Evolutionary conservation across 2,888 invertebrate genomes (phyloP).

Genomic region (Cyaniris semiargus): DNA sequence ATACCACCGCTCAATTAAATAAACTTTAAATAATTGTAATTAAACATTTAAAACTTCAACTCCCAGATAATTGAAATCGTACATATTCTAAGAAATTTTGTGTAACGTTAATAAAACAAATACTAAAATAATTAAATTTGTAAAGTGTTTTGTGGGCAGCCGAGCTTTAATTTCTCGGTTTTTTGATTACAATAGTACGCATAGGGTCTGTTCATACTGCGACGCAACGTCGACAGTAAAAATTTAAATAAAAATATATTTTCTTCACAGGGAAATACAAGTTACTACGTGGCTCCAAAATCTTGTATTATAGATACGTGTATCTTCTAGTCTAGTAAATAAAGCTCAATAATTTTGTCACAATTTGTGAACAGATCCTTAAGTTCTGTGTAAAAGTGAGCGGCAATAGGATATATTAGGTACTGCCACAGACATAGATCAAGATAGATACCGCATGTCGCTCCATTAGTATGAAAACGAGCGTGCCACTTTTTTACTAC

Average conservation of each 20-base stretch:
- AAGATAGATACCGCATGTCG: too few relatives aligned
- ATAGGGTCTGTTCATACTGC: slow-evolving; percentile 15
- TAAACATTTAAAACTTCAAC: neutral
- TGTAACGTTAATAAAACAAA: slow-evolving; percentile 10
- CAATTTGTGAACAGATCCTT: too few relatives aligned
- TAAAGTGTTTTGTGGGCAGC: slow-evolving; percentile 2
- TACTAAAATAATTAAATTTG: slow-evolving; percentile 20
- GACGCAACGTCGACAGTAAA: neutral
- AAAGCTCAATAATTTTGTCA: too few relatives aligned
- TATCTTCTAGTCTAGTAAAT: too few relatives aligned
- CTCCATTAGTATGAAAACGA: too few relatives aligned
- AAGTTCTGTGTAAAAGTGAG: neutral
- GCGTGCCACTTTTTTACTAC: too few relatives aligned
- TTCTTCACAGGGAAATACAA: neutral
- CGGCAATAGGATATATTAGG: neutral
- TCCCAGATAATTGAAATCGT: neutral
- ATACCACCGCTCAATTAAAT: neutral
- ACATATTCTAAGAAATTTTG: neutral
- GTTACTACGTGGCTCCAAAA: too few relatives aligned
- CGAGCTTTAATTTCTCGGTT: slow-evolving; percentile 43
- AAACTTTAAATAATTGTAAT: neutral
- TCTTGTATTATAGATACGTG: too few relatives aligned
- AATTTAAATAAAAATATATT: neutral
- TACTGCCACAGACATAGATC: too few relatives aligned
- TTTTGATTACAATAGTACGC: slow-evolving; percentile 27